A percentile compares a stretch with the other conserved stretches of the same genome.
phyloP scores from a whole-genome alignment of 1,140 invertebrate genomes.

The Ips nitidus region DNA sequence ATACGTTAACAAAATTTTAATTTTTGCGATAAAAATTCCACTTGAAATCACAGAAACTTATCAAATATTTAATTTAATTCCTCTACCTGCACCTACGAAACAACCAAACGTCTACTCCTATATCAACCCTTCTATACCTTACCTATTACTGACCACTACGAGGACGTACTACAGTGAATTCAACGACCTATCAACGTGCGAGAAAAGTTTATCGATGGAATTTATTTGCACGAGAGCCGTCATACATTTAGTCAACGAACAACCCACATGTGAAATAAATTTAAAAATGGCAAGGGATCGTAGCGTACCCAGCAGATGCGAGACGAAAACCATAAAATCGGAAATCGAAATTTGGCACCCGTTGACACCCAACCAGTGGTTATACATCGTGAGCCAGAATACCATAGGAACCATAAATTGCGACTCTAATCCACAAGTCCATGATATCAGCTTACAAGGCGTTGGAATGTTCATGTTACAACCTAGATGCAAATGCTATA shows the following conservation, averaged over 20 bases:
- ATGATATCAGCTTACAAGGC: slow-evolving; percentile 12
- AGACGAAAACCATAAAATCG: slow-evolving; percentile 4
- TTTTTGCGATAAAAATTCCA: slow-evolving; percentile 20
- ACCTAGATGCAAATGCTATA: slow-evolving; percentile 30
- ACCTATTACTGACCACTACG: slow-evolving; percentile 21
- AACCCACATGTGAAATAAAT: slow-evolving; percentile 4
- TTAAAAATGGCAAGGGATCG: neutral
- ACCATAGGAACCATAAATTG: slow-evolving; percentile 3
- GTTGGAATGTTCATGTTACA: slow-evolving; percentile 15
- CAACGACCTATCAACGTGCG: slow-evolving; percentile 18
- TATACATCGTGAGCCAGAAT: neutral
- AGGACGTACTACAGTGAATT: slow-evolving; percentile 18
- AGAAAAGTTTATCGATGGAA: neutral
- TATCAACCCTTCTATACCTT: slow-evolving; percentile 22
- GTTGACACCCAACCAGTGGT: slow-evolving; percentile 16
- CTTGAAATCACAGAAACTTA: neutral
- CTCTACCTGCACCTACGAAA: neutral
- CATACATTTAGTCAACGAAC: slow-evolving; percentile 6
- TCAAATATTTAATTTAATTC: slow-evolving; percentile 18
- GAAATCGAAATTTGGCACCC: slow-evolving; percentile 23
- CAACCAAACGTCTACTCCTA: slow-evolving; percentile 14
- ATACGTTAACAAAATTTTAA: slow-evolving; percentile 6
- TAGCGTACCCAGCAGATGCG: neutral
- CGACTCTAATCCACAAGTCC: neutral
- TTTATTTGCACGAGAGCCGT: slow-evolving; percentile 2